Evolutionary conservation across 2,113 vertebrate genomes (phyloP).

Genomic region (Spizaetus ornatus): DNA sequence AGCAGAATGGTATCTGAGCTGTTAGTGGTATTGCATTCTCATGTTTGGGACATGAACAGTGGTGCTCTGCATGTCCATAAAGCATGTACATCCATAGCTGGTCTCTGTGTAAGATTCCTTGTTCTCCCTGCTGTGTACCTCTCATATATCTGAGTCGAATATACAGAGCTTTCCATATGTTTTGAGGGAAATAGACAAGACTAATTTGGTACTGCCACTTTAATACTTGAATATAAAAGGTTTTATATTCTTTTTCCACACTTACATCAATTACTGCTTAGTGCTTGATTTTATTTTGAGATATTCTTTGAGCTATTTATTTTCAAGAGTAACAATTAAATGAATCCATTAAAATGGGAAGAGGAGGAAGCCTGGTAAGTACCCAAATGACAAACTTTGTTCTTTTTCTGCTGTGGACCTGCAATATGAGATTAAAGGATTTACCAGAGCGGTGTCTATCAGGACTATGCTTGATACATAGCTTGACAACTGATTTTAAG

Average conservation of each 20-base stretch:
- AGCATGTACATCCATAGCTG: background rate
- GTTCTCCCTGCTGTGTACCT: background rate
- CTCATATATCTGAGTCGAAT: background rate
- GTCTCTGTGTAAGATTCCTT: background rate
- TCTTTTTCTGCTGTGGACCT: background rate
- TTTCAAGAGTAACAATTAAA: background rate
- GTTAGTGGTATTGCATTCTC: background rate
- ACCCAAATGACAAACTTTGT: background rate
- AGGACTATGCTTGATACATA: background rate
- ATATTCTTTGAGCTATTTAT: background rate
- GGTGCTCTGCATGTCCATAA: background rate
- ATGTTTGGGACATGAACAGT: background rate
- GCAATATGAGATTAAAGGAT: background rate
- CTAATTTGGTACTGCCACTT: background rate
- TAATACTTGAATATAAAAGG: background rate
- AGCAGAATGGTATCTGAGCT: background rate
- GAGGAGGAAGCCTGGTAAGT: background rate
- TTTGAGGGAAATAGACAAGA: background rate
- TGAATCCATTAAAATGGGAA: background rate
- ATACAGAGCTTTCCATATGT: background rate
- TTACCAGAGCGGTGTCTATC: background rate
- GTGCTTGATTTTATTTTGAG: background rate
- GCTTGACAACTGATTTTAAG: background rate
- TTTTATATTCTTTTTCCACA: background rate
- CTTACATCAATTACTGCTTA: background rate